Evolutionary conservation across 2,888 invertebrate species (phyloP).

Genomic region (Cephus pygmeus): DNA sequence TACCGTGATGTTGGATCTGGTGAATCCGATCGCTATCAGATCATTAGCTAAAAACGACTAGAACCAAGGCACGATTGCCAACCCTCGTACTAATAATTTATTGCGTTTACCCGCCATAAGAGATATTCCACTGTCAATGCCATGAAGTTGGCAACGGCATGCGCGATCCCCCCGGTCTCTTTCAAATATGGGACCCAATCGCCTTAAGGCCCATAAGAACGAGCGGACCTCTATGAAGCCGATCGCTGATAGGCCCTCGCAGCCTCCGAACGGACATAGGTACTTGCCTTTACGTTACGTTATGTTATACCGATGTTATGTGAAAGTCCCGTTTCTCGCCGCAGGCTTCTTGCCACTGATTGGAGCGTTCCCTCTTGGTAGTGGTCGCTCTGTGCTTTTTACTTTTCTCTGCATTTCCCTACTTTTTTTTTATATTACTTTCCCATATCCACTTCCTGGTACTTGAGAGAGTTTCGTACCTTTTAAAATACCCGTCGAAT

Average conservation of each 20-base stretch:
- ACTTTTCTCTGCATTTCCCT: background rate
- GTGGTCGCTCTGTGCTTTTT: background rate
- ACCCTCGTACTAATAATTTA: background rate
- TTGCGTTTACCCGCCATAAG: background rate
- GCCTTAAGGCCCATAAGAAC: background rate
- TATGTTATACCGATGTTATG: conserved; percentile 43
- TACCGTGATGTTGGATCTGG: background rate
- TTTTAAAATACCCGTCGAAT: background rate
- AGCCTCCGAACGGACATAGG: background rate
- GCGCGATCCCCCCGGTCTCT: background rate
- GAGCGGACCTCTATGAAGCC: background rate
- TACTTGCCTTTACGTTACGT: conserved; percentile 1
- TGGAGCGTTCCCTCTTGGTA: background rate
- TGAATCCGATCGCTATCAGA: conserved; percentile 4
- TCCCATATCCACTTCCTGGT: background rate
- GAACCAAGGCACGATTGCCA: background rate
- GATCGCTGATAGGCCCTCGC: conserved; percentile 5
- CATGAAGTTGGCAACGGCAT: background rate
- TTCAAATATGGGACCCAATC: background rate
- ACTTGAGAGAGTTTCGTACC: background rate
- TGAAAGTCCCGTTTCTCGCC: conserved; percentile 60
- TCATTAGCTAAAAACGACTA: background rate
- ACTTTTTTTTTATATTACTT: background rate
- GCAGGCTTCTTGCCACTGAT: conserved; percentile 43
- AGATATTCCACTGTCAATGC: conserved; percentile 9